Percentiles rank a stretch among this genome's conserved stretches.
phyloP scores from a whole-genome alignment of 1,140 invertebrate species.

The Zaprionus ornatus region DNA sequence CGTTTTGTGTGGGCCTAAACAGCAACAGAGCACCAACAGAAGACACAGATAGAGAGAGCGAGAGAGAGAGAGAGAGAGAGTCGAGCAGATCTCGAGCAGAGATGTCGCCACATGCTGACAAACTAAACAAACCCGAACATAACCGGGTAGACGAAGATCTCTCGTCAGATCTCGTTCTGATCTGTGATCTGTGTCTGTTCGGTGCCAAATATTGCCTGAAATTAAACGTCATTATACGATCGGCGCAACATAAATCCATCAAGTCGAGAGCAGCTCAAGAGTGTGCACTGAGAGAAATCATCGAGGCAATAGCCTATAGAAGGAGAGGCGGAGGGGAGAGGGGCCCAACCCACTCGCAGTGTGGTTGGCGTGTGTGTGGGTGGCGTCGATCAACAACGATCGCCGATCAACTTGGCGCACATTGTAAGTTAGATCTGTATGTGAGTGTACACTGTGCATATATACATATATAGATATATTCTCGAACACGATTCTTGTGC shows the following conservation, averaged over 20 bases:
- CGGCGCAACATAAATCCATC: constrained; percentile 41
- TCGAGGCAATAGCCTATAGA: background rate
- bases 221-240: constrained; percentile 35
- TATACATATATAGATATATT: background rate
- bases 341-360: background rate
- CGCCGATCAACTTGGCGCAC: constrained; percentile 35
- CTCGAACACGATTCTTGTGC: constrained; percentile 13
- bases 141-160: constrained; percentile 53
- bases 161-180: constrained; percentile 16
- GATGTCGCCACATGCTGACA: constrained; percentile 48
- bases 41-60: background rate
- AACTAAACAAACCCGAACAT: constrained; percentile 19
- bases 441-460: background rate
- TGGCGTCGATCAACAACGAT: constrained; percentile 45
- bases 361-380: constrained; percentile 25
- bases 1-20: constrained; percentile 67
- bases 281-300: background rate
- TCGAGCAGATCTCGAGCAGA: constrained; percentile 8
- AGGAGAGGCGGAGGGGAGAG: background rate
- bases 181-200: constrained; percentile 7
- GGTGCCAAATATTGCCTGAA: constrained; percentile 36
- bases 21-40: constrained; percentile 32
- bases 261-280: constrained; percentile 28
- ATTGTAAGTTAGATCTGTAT: constrained; percentile 42
- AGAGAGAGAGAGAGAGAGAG: background rate